Evolutionary conservation across 2,888 invertebrate genomes (phyloP), one percentile per base, ranked within the genome.

Genomic region (Aporophyla lueneburgensis): DNA sequence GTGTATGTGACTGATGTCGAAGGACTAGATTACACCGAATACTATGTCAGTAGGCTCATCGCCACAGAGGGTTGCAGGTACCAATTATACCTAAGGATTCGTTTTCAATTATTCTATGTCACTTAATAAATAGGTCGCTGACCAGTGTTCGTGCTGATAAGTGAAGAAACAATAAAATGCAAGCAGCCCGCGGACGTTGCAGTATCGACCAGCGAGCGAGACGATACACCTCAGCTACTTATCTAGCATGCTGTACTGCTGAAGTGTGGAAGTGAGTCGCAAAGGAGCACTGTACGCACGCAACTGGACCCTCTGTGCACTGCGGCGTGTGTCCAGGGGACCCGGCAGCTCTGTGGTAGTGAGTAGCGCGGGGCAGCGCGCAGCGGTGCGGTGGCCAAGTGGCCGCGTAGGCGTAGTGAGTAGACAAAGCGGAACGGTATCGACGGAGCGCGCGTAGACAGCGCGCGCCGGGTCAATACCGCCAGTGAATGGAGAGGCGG

Each of bases 381-480:
- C 33, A 16, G n/a, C 19, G 33, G 40, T 16, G 21, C n/a, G 56
- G 4, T 6, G 10, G 5, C 56, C 53, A 56, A 27, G 33, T 16
- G 51, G 14, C 27, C 27, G 74, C 74, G 81, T 80, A 54, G 80
- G 59, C 63, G 81, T 46, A 46, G 61, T 46, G 66, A 68, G 43
- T 46, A 46, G 33, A 76, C 85, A 58, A 65, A 81, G 81, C 75
- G 62, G 59, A 58, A 68, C 80, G 33, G 33, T 27, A 33, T 71
- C 51, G 71, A 51, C n/a, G 70, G 59, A 56, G 62, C 53, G 43
- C 63, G 62, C 76, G 82, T 59, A 76, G 21, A 67, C 61, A 76
- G 59, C 75, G 72, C 72, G 74, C 70, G 73, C 72, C 66, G 67
- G 80, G 85, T 83, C 83, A 77, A 83, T 83, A 83, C 77, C 59